Base-by-base conservation (phyloP, 2,797 vertebrate species). In the Coendou prehensilis region DNA sequence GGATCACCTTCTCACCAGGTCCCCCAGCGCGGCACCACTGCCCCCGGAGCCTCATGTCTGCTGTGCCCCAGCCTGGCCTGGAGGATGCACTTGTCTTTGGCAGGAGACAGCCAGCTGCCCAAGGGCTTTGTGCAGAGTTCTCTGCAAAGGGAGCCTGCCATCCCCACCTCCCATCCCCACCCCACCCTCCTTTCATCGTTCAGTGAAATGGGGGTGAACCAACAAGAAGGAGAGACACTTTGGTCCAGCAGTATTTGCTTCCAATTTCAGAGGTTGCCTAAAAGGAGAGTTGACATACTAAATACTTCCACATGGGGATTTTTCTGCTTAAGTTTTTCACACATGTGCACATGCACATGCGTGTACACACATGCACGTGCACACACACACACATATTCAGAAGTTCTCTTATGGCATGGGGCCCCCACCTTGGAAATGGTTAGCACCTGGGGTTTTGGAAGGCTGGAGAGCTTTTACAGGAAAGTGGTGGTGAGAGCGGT, bases 161-260 rank as follows among this genome's bases (percentile, higher is more conserved):
- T 0, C 45, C 22, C 73, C 11, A 75, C 56, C 73, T 86, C 8
- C 78, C 9, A 10, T 76, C 26, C 71, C 30, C 45, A 50, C 23
- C 75, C 67, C 26, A 15, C 28, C 50, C 14, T 71, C 69, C 56
- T 41, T 50, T 2, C 22, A 28, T 56, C 75, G 41, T 89, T 79
- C 41, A 47, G 14, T 87, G 64, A 52, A 89, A 76, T 88, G 79
- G 83, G 52, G 83, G 78, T 97, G 61, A 93, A 78, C 78, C n/a
- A 75, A 79, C 79, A 87, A 89, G 41, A 87, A 76, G 56, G 96
- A 33, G 64, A 92, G 73, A 82, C 30, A 59, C 96, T 95, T 93
- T 87, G 22, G 78, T 94, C 84, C 90, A 91, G 79, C 54, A 94
- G 91, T 80, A 59, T 91, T 87, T 86, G n/a, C 93, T 92, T 97